phyloP scores from a whole-genome alignment of 2,113 vertebrate genomes.

The Pluvialis apricaria region DNA sequence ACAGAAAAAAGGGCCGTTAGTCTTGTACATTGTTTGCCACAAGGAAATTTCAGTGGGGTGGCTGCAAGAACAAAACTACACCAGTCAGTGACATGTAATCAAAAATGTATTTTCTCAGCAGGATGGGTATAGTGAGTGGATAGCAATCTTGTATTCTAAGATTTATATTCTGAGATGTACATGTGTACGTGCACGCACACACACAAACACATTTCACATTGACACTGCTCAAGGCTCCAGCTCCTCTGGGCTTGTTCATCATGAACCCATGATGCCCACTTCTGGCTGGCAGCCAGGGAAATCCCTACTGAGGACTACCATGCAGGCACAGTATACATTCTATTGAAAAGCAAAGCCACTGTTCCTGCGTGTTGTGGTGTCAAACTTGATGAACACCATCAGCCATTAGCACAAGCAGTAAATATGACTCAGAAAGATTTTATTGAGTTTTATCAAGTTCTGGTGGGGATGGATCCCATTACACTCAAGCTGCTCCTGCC shows the following conservation, averaged over 20 bases:
- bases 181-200: neutral
- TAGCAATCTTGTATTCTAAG: neutral
- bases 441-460: neutral
- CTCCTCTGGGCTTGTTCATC: neutral
- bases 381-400: neutral
- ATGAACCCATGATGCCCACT: neutral
- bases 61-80: neutral
- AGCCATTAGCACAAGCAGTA: neutral
- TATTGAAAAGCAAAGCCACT: neutral
- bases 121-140: neutral
- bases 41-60: neutral
- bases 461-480: neutral
- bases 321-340: too few relatives aligned
- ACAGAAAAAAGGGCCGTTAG: neutral
- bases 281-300: neutral
- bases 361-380: neutral
- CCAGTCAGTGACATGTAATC: neutral
- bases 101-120: neutral
- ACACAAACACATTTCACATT: neutral
- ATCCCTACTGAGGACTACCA: neutral
- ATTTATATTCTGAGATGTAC: neutral
- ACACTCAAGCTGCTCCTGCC: neutral
- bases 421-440: neutral
- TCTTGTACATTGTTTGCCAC: neutral
- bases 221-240: neutral